Conservation (phyloP, 2,888 invertebrate species). For the Eristalinus aeneus region DNA sequence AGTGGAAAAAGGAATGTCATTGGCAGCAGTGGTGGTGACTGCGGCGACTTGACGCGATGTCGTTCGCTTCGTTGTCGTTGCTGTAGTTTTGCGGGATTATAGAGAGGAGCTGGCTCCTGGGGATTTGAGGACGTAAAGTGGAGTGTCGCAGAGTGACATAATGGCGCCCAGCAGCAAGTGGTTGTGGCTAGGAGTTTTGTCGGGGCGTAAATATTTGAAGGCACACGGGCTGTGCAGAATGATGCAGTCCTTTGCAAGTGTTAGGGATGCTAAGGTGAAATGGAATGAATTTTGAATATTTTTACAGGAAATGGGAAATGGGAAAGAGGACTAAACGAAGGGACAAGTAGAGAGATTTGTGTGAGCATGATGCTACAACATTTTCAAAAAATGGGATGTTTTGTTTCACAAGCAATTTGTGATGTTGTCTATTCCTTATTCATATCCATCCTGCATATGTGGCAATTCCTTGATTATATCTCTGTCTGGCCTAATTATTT, state of each 20-base stretch:
- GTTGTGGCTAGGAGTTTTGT: neutral
- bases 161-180: neutral
- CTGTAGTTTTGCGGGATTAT: conserved; percentile 1
- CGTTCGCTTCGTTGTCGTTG: neutral
- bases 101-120: neutral
- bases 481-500: too few species aligned
- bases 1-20: neutral
- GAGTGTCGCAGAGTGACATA: neutral
- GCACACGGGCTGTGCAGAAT: neutral
- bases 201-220: neutral
- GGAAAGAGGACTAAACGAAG: too few species aligned
- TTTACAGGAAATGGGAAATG: neutral
- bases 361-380: too few species aligned
- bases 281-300: neutral
- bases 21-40: neutral
- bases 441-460: too few species aligned
- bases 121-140: conserved; percentile 7
- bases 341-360: too few species aligned
- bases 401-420: too few species aligned
- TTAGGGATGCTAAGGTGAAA: too few species aligned
- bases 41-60: neutral
- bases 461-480: too few species aligned
- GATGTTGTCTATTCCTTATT: too few species aligned
- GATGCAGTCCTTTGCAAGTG: too few species aligned
- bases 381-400: too few species aligned